Base-by-base conservation (phyloP, 1,140 invertebrate genomes). In the Hormaphis cornu region DNA sequence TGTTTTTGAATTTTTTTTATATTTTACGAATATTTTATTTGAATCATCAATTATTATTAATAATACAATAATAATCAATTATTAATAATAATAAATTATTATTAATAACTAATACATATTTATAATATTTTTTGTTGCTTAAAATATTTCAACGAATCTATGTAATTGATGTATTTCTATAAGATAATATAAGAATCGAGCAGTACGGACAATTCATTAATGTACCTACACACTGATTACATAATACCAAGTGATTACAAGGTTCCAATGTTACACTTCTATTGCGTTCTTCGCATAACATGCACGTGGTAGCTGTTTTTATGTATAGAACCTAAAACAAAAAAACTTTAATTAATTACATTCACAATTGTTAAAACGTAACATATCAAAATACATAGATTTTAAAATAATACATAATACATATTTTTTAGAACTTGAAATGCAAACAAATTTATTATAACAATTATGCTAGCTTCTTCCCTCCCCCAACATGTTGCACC, bases 241-340 rank as follows among this genome's bases (percentile, higher is more conserved):
- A 95, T 76, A 93, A 82, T 74, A 92, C 90, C 78, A 89, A 89
- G 81, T 95, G 91, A 82, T 92, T 93, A 82, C 91, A 95, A 63
- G 90, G 90, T 74, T 85, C 83, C 73, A 93, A 81, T 48, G 90
- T 90, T 46, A 93, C 88, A 74, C 85, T 84, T 75, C 90, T 85
- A 81, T 89, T 89, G 75, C 87, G 85, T 80, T 93, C 89, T 78
- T 91, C 89, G 79, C 90, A 94, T 75, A 88, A 87, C 88, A 93
- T 90, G 79, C 90, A 94, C 79, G 91, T 91, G 75, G 87, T 88
- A 73, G 88, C 88, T 71, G 89, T 90, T 80, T 91, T 88, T 76
- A 88, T 83, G 79, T 90, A 91, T 78, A 93, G 82, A 77, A 90
- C 80, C 81, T 83, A 73, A 52, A 76, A 76, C 24, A 42, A 72